These are phyloP conservation scores for Paracentrotus lividus DNA, from an alignment of 53 echinoderm and acorn worm species.

Conservation along the genomic window DNA sequence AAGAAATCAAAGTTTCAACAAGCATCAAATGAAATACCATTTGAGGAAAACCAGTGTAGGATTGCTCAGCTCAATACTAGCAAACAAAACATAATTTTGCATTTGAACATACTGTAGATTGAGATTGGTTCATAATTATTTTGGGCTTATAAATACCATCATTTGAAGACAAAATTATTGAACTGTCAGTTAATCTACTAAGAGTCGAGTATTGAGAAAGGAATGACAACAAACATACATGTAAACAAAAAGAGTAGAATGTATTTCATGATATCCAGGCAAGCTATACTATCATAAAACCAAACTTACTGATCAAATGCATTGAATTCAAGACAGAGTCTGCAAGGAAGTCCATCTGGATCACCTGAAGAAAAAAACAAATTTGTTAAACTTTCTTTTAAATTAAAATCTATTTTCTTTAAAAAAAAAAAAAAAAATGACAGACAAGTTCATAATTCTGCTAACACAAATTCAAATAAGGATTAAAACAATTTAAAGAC, in stretches of 20 bases:
- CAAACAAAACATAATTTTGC: not conserved
- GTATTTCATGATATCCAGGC: not conserved
- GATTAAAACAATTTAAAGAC: too few species aligned
- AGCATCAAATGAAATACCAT: not conserved
- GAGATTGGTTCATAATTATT: not conserved
- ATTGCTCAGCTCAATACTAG: not conserved
- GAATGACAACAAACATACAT: too few species aligned
- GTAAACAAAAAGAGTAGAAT: not conserved
- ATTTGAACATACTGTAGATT: not conserved
- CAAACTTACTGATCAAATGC: slow-evolving; percentile 91
- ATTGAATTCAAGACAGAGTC: slow-evolving; percentile 94
- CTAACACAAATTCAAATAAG: too few species aligned
- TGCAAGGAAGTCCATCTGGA: slow-evolving; percentile 91
- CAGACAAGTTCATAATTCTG: too few species aligned
- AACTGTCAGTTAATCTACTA: too few species aligned
- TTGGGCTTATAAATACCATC: too few species aligned
- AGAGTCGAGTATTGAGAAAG: too few species aligned
- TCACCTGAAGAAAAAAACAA: slow-evolving; percentile 76
- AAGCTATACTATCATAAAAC: not conserved
- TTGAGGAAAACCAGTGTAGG: not conserved
- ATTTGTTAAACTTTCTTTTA: too few species aligned
- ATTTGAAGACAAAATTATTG: too few species aligned
- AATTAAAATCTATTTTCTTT: not conserved
- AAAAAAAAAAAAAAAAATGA: too few species aligned
- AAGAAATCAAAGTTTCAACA: not conserved